Base-by-base conservation (phyloP, 1,140 invertebrate species). In the Meloidogyne hapla region DNA sequence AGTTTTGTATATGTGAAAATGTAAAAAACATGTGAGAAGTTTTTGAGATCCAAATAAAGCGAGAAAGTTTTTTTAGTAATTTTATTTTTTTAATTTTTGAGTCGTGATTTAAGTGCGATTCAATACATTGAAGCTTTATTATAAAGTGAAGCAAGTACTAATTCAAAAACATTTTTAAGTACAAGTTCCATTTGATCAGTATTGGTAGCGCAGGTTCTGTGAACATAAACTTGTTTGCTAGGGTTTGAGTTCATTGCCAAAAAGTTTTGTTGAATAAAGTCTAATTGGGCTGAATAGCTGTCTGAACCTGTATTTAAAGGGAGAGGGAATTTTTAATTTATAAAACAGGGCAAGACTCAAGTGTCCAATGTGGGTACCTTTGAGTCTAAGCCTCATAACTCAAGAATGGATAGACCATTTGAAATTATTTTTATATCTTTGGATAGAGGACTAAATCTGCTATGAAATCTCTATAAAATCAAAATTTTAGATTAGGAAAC, bases 221-320 rank as follows among this genome's bases (percentile, higher is more conserved):
- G 64, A 28, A 5, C 38, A 6, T 66, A 66, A n/a, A 66, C 18
- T 40, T 66, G 64, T 40, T 66, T 66, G 13, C 38, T 18, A 1
- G 26, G 26, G 4, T 66, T 40, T 28, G 26, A 33, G 13, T 33
- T 28, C 26, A 28, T 33, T 40, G 38, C 15, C 18, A 33, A 15
- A 18, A 66, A 66, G 5, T 66, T 66, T 18, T n/a, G 64, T 40
- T 40, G 64, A 28, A 66, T 40, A 40, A 33, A 66, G 64, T 28
- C 64, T 18, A 66, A 28, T 40, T 66, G 64, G 38, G n/a, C 64
- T 40, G 64, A 28, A 40, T 18, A 66, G 64, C 26, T 33, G 18
- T 18, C 18, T 28, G 26, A 28, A 40, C 64, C 64, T 66, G 18
- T 2, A 2, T 21, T 21, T n/a, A n/a, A n/a, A n/a, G 3, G 3